These are phyloP conservation scores for Ovibos moschatus DNA, from an alignment of 2,113 vertebrate genomes.

Conservation along the genomic window DNA sequence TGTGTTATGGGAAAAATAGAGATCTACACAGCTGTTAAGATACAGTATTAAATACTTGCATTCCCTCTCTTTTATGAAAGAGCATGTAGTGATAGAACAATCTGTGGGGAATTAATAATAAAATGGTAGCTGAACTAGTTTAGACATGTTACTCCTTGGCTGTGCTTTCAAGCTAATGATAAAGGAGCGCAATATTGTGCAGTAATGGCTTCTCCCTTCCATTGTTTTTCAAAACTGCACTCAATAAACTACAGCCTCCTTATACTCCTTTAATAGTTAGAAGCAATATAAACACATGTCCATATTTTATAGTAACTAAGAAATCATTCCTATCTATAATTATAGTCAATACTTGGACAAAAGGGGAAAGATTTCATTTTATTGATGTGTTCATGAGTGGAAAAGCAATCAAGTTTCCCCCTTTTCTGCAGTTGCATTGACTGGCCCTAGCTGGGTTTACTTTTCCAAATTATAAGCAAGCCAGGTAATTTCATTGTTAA, in stretches of 20 bases:
- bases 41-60: not conserved
- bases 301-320: conserved; percentile 72
- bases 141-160: conserved; percentile 55
- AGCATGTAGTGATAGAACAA: conserved; percentile 39
- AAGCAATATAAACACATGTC: conserved; percentile 65
- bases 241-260: conserved; percentile 72
- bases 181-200: conserved; percentile 52
- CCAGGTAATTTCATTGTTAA: conserved; percentile 66
- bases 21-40: not conserved
- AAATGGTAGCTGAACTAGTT: conserved; percentile 59
- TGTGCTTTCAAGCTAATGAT: conserved; percentile 66
- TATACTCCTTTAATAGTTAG: conserved; percentile 66
- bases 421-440: conserved; percentile 77
- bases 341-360: conserved; percentile 75
- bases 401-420: conserved; percentile 78
- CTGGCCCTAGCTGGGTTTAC: conserved; percentile 61
- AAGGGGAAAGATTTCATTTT: conserved; percentile 78
- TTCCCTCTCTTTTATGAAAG: conserved; percentile 5
- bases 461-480: conserved; percentile 78
- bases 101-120: conserved; percentile 47
- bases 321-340: conserved; percentile 77
- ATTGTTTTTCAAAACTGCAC: conserved; percentile 63
- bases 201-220: conserved; percentile 51
- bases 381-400: conserved; percentile 79
- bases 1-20: not conserved